Evolutionary conservation across 1,140 invertebrate genomes (phyloP).

Genomic region (Coptotermes formosanus): DNA sequence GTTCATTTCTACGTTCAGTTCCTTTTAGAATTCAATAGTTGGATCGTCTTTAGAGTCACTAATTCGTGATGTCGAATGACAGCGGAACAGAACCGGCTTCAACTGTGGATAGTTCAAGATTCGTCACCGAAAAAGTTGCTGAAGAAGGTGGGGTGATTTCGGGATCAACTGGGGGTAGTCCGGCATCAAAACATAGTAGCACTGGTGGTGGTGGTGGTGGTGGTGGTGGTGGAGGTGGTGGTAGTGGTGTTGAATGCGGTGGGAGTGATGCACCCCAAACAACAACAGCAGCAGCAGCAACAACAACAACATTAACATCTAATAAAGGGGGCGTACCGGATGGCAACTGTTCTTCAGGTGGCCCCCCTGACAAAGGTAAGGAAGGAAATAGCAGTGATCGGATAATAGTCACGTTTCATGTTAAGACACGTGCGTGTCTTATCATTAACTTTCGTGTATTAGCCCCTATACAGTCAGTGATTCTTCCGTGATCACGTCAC

Average conservation of each 20-base stretch:
- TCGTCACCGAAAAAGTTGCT: background rate
- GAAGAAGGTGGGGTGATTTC: background rate
- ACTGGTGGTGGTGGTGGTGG: no score
- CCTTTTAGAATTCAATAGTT: no score
- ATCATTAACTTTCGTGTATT: no score
- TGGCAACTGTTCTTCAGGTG: background rate
- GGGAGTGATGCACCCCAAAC: background rate
- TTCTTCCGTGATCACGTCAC: no score
- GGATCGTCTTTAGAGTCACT: no score
- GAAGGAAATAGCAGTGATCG: background rate
- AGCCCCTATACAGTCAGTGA: no score
- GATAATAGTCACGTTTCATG: background rate
- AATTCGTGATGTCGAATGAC: background rate
- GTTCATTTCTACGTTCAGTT: no score
- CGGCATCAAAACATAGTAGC: background rate
- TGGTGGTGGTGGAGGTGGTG: background rate
- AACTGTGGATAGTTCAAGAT: background rate
- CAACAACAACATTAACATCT: no score
- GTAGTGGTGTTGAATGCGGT: background rate
- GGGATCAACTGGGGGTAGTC: background rate
- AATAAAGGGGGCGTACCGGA: background rate
- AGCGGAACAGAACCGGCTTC: background rate
- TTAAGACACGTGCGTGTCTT: no score
- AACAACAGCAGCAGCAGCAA: no score
- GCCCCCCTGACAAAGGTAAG: background rate